These are phyloP conservation scores for Mormyrus hasselquistii DNA, from an alignment of 2,797 vertebrate genomes.

Conservation along the genomic window DNA sequence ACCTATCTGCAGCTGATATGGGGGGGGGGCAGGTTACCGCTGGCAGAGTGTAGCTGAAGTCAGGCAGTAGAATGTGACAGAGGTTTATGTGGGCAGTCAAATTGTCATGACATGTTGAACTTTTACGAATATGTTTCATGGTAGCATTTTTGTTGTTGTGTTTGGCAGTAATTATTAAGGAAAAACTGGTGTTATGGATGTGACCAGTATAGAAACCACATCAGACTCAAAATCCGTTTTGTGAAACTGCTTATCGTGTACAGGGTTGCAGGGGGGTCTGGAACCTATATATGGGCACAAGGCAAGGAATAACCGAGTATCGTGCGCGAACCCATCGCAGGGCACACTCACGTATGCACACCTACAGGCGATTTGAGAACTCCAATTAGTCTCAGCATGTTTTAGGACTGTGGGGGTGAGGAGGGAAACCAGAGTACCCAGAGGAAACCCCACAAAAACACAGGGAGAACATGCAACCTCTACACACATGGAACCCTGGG, in stretches of 20 bases:
- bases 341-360: not conserved
- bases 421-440: not conserved
- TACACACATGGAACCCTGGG: too few relatives aligned
- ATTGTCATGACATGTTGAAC: not conserved
- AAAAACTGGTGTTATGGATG: not conserved
- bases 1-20: not conserved
- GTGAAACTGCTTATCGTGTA: too few relatives aligned
- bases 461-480: not conserved
- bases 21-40: not conserved
- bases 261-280: too few relatives aligned
- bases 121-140: not conserved
- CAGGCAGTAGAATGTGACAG: not conserved
- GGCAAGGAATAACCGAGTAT: not conserved
- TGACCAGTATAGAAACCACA: not conserved
- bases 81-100: too few relatives aligned
- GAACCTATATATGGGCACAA: too few relatives aligned
- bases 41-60: not conserved
- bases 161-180: not conserved
- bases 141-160: not conserved
- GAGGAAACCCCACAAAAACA: not conserved
- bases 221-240: not conserved
- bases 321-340: not conserved
- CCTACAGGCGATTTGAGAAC: not conserved
- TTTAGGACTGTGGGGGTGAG: not conserved
- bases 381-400: too few relatives aligned